phyloP scores from a whole-genome alignment of 2,797 vertebrate species.

The Pangasius macronema region DNA sequence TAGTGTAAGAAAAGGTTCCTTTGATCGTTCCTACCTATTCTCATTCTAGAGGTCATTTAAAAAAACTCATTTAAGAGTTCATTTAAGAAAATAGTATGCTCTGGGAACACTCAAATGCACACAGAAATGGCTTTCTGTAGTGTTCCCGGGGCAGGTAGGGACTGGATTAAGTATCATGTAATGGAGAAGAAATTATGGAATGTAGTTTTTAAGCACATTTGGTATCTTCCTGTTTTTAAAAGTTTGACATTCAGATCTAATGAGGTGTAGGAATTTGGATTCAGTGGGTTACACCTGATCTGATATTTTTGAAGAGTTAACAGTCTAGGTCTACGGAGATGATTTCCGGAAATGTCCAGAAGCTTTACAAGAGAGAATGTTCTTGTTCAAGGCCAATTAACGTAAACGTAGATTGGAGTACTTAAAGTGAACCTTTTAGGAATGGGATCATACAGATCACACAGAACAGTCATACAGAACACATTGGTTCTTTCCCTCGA shows the following conservation, averaged over 20 bases:
- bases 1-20: neutral
- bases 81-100: no score
- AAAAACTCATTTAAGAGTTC: no score
- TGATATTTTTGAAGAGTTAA: neutral
- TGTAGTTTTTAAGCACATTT: neutral
- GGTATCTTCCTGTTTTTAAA: neutral
- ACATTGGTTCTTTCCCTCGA: neutral
- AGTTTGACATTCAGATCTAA: neutral
- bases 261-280: neutral
- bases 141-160: neutral
- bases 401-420: no score
- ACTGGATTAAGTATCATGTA: neutral
- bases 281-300: neutral
- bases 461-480: neutral
- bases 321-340: neutral
- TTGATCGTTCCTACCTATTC: neutral
- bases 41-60: neutral
- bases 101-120: neutral
- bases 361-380: neutral
- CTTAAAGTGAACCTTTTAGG: neutral
- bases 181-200: constrained; percentile 5
- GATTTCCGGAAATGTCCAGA: neutral
- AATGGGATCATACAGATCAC: neutral
- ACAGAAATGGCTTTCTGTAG: neutral
- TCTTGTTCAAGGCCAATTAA: neutral